Evolutionary conservation across 1,140 invertebrate species (phyloP).

Genomic region (Pectinophora gossypiella): DNA sequence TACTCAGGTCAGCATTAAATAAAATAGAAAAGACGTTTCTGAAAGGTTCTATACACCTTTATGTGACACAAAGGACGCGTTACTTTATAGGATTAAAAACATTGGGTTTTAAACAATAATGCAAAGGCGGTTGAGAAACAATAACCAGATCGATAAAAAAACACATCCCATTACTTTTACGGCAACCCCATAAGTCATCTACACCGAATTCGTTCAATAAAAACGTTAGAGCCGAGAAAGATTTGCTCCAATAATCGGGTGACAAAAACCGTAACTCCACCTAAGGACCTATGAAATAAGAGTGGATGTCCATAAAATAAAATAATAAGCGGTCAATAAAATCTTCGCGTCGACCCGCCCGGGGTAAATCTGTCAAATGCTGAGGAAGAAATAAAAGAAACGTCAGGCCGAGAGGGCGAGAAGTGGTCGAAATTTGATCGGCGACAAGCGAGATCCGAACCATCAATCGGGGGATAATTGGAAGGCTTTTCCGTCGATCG

Average conservation of each 20-base stretch:
- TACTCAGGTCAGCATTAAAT: background rate
- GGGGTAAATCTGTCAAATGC: conserved; percentile 64
- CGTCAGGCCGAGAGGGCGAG: conserved; percentile 31
- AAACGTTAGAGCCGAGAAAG: conserved; percentile 50
- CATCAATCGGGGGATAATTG: conserved; percentile 67
- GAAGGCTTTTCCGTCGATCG: conserved; percentile 41
- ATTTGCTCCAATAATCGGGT: conserved; percentile 60
- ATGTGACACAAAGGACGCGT: no score
- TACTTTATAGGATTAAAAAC: no score
- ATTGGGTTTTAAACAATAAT: no score
- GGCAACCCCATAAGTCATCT: conserved; percentile 41
- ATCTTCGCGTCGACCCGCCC: conserved; percentile 40
- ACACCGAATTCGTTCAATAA: conserved; percentile 57
- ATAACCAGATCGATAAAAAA: no score
- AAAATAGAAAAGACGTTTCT: background rate
- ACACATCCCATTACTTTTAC: conserved; percentile 39
- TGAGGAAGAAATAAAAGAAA: conserved; percentile 44
- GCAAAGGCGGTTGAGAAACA: no score
- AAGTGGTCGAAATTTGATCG: conserved; percentile 66
- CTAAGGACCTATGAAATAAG: conserved; percentile 66
- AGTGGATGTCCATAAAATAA: conserved; percentile 70
- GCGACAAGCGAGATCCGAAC: conserved; percentile 41
- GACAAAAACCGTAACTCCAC: conserved; percentile 60
- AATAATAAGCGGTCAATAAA: conserved; percentile 73
- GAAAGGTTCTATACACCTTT: no score